Evolutionary conservation across 1,140 invertebrate species (phyloP).

Genomic region (Maniola jurtina): DNA sequence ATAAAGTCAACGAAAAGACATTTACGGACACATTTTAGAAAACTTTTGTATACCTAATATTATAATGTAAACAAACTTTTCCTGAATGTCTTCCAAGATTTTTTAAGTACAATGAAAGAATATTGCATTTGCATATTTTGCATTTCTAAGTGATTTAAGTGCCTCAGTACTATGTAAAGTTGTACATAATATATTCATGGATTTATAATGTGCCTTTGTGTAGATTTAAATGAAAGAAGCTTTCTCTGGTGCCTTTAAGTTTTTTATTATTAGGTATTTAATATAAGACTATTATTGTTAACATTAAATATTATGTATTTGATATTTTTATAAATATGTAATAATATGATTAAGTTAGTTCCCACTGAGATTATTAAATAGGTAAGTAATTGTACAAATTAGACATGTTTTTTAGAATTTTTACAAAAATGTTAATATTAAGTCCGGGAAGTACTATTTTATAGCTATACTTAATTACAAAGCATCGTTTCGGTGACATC

Average conservation of each 20-base stretch:
- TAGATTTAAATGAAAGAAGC: conserved; percentile 5
- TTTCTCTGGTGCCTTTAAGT: conserved; percentile 14
- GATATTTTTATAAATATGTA: conserved; percentile 16
- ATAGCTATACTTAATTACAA: conserved; percentile 40
- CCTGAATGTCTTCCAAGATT: conserved; percentile 50
- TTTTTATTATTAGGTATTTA: neutral
- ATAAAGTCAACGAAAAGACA: conserved; percentile 39
- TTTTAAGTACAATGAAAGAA: conserved; percentile 39
- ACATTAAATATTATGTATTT: neutral
- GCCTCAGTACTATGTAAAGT: conserved; percentile 24
- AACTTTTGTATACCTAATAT: conserved; percentile 10
- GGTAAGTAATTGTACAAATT: conserved; percentile 58
- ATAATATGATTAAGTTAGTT: conserved; percentile 10
- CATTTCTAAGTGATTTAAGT: conserved; percentile 26
- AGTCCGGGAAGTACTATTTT: conserved; percentile 37
- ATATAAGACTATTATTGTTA: neutral
- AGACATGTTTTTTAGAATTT: conserved; percentile 59
- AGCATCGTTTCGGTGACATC: conserved; percentile 43
- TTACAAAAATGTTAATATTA: conserved; percentile 54
- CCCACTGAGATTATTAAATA: conserved; percentile 59
- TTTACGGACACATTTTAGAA: conserved; percentile 23
- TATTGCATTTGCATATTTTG: conserved; percentile 6
- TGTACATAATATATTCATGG: conserved; percentile 19
- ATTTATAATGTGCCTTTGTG: conserved; percentile 28
- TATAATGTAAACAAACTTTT: conserved; percentile 42